Base-by-base conservation (phyloP, 2,113 vertebrate genomes). In the Porphyrio hochstetteri region DNA sequence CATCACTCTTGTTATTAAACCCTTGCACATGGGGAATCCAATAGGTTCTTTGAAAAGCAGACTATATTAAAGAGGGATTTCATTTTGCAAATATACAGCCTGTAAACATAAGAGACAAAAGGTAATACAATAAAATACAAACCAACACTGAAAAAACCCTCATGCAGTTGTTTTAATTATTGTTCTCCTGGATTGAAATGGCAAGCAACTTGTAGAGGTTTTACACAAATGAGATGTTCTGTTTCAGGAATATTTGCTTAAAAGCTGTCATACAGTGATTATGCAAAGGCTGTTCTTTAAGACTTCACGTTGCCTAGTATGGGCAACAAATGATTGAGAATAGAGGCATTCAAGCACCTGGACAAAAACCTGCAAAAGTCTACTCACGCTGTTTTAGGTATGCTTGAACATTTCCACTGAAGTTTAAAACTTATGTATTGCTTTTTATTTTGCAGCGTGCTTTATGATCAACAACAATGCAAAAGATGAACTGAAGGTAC, bases 61-160 rank as follows among this genome's bases (percentile, higher is more conserved):
- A 48, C n/a, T 88, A 20, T 79, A 90, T 85, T 96, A 80, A 95
- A 95, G 46, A 82, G 65, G 21, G 44, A 88, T 94, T 96, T 95
- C 57, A 75, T 42, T 91, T 80, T 82, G 68, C 61, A 92, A 81
- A 71, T 93, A 42, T 48, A 77, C 29, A 93, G 61, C 50, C 33
- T 84, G 20, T 90, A 96, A 96, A 96, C 56, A 87, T 11, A 33
- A 40, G 70, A 40, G 61, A 75, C 24, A 80, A 71, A 94, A 93
- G 13, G 12, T 50, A 85, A 50, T 31, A 59, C 11, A 89, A 88
- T 81, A 75, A 81, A 88, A 68, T 31, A 74, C 24, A 95, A 93
- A 80, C 12, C 33, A 77, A 82, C 13, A 33, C 31, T 53, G 59
- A 59, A 84, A 88, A 65, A 86, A 16, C 52, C 2, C 7, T 53